Evolutionary conservation across 2,797 vertebrate genomes (phyloP), one percentile per base, ranked within the genome.

Genomic region (Melanotaenia nigrans): DNA sequence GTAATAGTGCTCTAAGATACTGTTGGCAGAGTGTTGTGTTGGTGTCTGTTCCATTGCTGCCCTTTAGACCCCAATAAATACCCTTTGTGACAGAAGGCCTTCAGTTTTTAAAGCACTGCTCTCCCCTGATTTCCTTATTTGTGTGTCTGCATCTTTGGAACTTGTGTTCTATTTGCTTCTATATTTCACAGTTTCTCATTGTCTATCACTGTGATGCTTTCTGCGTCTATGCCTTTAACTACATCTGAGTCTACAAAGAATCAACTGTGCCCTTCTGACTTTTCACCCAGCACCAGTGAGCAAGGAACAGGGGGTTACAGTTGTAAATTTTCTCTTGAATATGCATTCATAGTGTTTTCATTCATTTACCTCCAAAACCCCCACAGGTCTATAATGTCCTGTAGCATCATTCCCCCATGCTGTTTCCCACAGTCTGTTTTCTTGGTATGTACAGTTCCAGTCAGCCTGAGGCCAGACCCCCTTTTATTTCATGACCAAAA

Each of bases 51-150:
- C 81, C 73, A 49, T 61, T 22, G 74, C 70, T 87, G 84, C 84
- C 89, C 75, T 73, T 36, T 51, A 83, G 87, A 91, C 89, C 83
- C 80, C 82, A 87, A 78, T 89, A 87, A 85, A 79, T 61, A 78
- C 49, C 49, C 40, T 81, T 66, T 76, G 65, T 84, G 83, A 81
- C 80, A 77, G 72, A 38, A 79, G 62, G 63, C 65, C 66, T 35
- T 84, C 72, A 65, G 56, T 56, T 36, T 75, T 78, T 47, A 32
- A 77, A 63, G 71, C 71, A 0, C 53, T 16, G 56, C 72, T 64
- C 49, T 42, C 55, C 56, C 49, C 42, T 65, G 65, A 42, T 68
- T 80, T 69, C 61, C 78, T 79, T 25, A 82, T 74, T 75, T 79
- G 62, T 79, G 40, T 42, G 55, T 71, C 32, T 59, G 40, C 16